Evolutionary conservation across 2,888 invertebrate genomes (phyloP).

Genomic region (Dexiosoma caninum): DNA sequence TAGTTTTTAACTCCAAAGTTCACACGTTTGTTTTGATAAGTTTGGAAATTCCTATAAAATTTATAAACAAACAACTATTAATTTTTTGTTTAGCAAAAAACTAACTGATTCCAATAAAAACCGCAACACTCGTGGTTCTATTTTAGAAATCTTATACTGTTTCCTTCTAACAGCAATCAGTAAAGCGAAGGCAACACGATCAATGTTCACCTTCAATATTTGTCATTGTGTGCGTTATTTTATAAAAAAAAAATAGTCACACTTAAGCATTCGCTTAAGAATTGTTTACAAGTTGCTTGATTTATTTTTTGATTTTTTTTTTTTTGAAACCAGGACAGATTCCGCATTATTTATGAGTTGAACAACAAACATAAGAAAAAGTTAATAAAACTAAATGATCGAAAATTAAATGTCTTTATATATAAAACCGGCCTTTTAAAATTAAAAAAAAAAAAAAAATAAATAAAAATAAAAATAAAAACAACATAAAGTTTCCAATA

Average conservation of each 20-base stretch:
- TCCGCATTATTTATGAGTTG: conserved; percentile 6
- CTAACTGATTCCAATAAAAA: conserved; percentile 8
- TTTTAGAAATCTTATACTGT: not conserved
- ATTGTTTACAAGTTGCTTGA: not conserved
- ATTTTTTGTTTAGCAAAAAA: not conserved
- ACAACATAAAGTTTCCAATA: not conserved
- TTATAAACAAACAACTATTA: no score
- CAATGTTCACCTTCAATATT: no score
- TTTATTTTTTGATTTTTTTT: not conserved
- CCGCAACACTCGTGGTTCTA: not conserved
- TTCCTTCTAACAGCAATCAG: conserved; percentile 4
- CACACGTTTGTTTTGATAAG: no score
- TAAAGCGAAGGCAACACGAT: no score
- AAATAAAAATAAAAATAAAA: not conserved
- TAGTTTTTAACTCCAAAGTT: no score
- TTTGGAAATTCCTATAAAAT: not conserved
- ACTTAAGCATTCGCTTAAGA: no score
- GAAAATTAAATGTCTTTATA: not conserved
- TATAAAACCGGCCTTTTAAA: conserved; percentile 8
- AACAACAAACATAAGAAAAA: not conserved
- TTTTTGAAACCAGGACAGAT: not conserved
- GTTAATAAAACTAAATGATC: not conserved
- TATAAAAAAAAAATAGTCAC: no score
- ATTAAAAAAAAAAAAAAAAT: not conserved
- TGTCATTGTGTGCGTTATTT: no score